Evolutionary conservation across 2,113 vertebrate species (phyloP).

Genomic region (Nannospalax galili): DNA sequence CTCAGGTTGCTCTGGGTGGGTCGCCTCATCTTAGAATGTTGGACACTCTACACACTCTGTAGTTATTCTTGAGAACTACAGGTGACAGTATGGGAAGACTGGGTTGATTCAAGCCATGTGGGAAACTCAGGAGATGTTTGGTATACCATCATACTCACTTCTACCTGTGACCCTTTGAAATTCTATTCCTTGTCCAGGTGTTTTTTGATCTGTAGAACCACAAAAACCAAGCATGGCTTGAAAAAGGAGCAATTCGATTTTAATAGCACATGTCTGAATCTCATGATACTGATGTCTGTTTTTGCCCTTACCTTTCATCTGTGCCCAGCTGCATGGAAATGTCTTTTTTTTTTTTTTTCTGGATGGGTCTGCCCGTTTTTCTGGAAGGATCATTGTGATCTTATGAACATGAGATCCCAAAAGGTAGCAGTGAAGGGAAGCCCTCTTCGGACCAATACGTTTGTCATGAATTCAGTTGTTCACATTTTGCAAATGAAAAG

Average conservation of each 20-base stretch:
- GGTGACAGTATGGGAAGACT: neutral
- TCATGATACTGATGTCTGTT: fast-evolving
- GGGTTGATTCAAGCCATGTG: neutral
- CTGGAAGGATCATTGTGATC: neutral
- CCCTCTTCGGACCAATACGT: too few relatives aligned
- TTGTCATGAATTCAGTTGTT: neutral
- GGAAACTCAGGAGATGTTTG: neutral
- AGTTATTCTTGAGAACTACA: too few relatives aligned
- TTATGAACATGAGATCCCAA: neutral
- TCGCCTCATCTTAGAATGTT: neutral
- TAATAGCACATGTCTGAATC: neutral
- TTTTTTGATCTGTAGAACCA: neutral
- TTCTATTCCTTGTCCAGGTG: neutral
- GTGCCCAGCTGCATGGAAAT: neutral
- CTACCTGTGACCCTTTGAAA: neutral
- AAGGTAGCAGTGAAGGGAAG: neutral
- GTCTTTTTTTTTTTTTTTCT: neutral
- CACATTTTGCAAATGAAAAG: neutral
- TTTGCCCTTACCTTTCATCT: neutral
- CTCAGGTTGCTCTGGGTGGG: neutral
- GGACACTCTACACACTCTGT: neutral
- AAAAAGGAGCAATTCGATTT: neutral
- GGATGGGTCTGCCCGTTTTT: neutral
- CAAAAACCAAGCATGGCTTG: neutral
- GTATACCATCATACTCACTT: neutral